Conservation (phyloP, 2,797 vertebrate species). For the Chiloscyllium punctatum region DNA sequence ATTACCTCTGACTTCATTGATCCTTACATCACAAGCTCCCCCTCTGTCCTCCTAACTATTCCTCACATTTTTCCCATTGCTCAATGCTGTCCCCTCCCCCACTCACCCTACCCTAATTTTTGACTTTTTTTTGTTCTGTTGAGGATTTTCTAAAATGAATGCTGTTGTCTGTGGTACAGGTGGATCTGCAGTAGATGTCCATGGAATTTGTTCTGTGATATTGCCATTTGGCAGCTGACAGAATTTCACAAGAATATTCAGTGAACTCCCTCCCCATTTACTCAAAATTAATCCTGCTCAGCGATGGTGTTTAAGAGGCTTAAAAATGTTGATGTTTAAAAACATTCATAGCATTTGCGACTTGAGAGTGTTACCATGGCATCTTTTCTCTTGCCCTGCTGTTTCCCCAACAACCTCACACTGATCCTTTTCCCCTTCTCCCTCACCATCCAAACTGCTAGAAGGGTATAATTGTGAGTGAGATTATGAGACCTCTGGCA, state of each 20-base stretch:
- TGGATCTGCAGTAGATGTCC: background rate
- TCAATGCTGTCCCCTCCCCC: background rate
- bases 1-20: background rate
- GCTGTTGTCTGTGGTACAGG: background rate
- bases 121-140: background rate
- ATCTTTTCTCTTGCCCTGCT: background rate
- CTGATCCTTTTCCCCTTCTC: background rate
- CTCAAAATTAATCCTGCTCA: background rate
- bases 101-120: background rate
- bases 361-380: background rate
- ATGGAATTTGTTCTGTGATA: background rate
- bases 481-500: background rate
- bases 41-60: background rate
- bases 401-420: background rate
- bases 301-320: background rate
- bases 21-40: background rate
- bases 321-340: background rate
- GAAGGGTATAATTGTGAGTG: background rate
- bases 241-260: background rate
- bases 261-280: background rate
- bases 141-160: background rate
- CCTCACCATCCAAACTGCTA: background rate
- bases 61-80: background rate
- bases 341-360: background rate
- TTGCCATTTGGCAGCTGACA: background rate